A percentile compares a stretch with the other conserved stretches of the same genome.
phyloP scores from a whole-genome alignment of 2,797 vertebrate species.

The Cyprinella venusta region DNA sequence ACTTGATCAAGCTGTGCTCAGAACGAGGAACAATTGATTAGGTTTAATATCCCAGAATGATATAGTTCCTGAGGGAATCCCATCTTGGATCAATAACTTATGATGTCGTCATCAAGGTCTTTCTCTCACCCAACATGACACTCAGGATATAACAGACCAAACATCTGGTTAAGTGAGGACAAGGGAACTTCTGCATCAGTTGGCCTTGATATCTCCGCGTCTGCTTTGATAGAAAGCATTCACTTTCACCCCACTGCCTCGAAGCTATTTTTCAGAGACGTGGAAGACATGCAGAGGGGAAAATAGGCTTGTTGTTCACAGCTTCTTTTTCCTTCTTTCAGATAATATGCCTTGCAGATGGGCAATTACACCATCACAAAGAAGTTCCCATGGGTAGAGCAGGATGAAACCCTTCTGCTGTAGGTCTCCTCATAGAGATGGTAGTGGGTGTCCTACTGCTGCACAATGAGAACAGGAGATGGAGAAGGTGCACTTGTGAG shows the following conservation, averaged over 20 bases:
- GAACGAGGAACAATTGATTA: constrained; percentile 47
- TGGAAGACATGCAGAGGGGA: constrained; percentile 23
- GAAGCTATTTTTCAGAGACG: constrained; percentile 44
- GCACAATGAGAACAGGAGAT: constrained; percentile 29
- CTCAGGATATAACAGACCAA: not conserved
- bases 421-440: constrained; percentile 31
- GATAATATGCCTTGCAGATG: constrained; percentile 39
- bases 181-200: constrained; percentile 16
- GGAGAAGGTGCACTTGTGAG: not conserved
- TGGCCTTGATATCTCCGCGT: constrained; percentile 32
- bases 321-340: constrained; percentile 4
- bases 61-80: constrained; percentile 38
- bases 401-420: constrained; percentile 19
- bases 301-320: constrained; percentile 48
- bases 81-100: constrained; percentile 28
- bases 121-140: constrained; percentile 12
- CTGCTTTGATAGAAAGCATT: constrained; percentile 42
- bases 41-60: constrained; percentile 34
- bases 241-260: constrained; percentile 14
- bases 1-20: constrained; percentile 21
- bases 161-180: constrained; percentile 39
- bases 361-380: constrained; percentile 34
- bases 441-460: constrained; percentile 21
- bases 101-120: constrained; percentile 36
- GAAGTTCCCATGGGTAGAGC: constrained; percentile 18